These are phyloP conservation scores for Ophion ventricosus DNA, from an alignment of 2,888 invertebrate species.

Conservation along the genomic window DNA sequence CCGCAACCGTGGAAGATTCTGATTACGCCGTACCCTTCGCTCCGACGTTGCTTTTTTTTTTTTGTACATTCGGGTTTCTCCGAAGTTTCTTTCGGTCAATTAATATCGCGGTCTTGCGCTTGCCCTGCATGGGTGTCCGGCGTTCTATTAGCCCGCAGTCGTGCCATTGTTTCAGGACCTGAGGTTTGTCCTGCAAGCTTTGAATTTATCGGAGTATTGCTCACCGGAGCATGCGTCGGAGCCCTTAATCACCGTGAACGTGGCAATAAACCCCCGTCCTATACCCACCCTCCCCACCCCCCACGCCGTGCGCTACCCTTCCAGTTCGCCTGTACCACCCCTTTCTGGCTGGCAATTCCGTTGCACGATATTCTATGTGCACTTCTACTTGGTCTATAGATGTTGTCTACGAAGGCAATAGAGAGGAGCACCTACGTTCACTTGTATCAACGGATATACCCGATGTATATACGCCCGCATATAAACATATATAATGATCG, in stretches of 20 bases:
- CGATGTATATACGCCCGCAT: background rate
- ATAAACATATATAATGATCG: background rate
- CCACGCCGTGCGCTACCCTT: background rate
- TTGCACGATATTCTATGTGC: slow-evolving; percentile 44
- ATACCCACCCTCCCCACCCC: background rate
- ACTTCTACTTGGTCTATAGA: no score
- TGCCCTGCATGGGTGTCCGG: slow-evolving; percentile 5
- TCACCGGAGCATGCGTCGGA: slow-evolving; percentile 65
- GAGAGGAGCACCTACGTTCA: background rate
- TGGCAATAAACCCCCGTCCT: slow-evolving; percentile 64
- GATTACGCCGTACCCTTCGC: no score
- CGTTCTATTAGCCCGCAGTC: slow-evolving; percentile 16
- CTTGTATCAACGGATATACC: slow-evolving; percentile 39
- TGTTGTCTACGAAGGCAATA: no score
- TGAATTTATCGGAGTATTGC: slow-evolving; percentile 66
- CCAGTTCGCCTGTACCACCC: background rate
- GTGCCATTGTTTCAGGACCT: slow-evolving; percentile 62
- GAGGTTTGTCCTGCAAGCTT: slow-evolving; percentile 50
- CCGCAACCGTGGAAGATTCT: no score
- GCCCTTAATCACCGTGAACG: slow-evolving; percentile 67
- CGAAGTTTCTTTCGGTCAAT: slow-evolving; percentile 39
- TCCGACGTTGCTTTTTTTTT: no score
- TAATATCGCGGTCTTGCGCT: slow-evolving; percentile 40
- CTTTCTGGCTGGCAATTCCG: slow-evolving; percentile 27
- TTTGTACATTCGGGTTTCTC: background rate